phyloP scores from a whole-genome alignment of 2,113 vertebrate genomes.

The Microtus ochrogaster region DNA sequence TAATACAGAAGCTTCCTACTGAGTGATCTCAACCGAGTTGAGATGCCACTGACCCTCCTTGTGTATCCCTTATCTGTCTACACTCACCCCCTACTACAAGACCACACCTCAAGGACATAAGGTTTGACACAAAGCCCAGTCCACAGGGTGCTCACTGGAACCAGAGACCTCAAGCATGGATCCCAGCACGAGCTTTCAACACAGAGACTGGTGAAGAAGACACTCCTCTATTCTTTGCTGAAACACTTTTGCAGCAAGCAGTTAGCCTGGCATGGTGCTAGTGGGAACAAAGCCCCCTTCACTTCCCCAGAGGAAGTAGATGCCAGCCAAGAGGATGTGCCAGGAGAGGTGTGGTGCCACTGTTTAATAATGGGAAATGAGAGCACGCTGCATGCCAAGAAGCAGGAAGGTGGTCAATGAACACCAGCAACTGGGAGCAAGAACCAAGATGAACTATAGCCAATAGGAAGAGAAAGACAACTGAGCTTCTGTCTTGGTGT shows the following conservation, averaged over 20 bases:
- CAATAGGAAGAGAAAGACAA: not conserved
- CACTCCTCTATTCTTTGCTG: not conserved
- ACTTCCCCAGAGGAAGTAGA: too few species aligned
- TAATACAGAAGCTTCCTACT: not conserved
- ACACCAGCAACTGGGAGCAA: not conserved
- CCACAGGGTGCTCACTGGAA: not conserved
- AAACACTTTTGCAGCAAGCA: not conserved
- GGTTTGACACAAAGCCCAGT: too few species aligned
- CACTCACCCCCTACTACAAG: not conserved
- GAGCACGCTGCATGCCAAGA: not conserved
- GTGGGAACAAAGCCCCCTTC: not conserved
- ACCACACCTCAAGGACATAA: not conserved
- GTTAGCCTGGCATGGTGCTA: not conserved
- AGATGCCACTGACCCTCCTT: not conserved
- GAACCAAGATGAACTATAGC: too few species aligned
- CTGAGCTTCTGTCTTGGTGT: not conserved
- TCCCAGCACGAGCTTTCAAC: not conserved
- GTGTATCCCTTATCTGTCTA: too few species aligned
- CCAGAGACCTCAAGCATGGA: not conserved
- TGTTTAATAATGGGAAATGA: not conserved
- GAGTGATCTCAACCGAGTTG: not conserved
- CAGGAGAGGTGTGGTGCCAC: not conserved
- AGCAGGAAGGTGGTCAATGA: not conserved
- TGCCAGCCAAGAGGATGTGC: too few species aligned
- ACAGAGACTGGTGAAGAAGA: not conserved